Base-by-base conservation (phyloP, 2,797 vertebrate species). In the Anguilla megastoma region DNA sequence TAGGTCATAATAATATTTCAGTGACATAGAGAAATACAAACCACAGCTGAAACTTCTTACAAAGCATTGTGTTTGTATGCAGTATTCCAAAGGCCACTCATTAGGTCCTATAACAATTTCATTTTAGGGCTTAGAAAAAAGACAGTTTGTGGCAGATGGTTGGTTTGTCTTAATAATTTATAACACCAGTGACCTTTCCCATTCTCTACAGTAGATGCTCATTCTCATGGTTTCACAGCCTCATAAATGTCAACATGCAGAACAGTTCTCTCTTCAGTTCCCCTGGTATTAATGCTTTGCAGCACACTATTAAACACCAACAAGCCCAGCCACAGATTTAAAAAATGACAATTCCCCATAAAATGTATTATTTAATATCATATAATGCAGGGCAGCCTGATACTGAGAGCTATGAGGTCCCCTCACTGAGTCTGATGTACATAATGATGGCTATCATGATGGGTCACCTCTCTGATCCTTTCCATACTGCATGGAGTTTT, bases 221-320 rank as follows among this genome's bases (percentile, higher is more conserved):
- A 14, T 82, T 50, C 41, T 82, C 45, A 50, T 82, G 41, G 45
- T 82, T 82, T 48, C 45, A 50, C 21, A 12, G 79, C 41, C 79
- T 82, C 45, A 50, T 82, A 82, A 82, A 82, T 82, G 79, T n/a
- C 79, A 82, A 33, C 45, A 48, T 18, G 10, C 79, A 48, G 45
- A 50, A 45, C 9, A 50, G 41, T 50, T 82, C 41, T n/a, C 79
- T 50, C 79, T 50, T 74, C 58, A 63, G 58, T 63, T 8, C 30
- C 74, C n/a, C 45, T 48, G 79, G 8, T 24, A 50, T 16, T 50
- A 24, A 82, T n/a, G 45, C 45, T 48, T 45, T 50, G 45, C 21
- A n/a, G 41, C 41, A 50, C 45, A 48, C 79, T 48, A 7, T 82
- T 82, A 48, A n/a, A 50, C 21, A 82, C 21, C 45, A 50, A n/a